These are phyloP conservation scores for Cyprinodon variegatus DNA, from an alignment of 2,113 vertebrate species.

Conservation along the genomic window DNA sequence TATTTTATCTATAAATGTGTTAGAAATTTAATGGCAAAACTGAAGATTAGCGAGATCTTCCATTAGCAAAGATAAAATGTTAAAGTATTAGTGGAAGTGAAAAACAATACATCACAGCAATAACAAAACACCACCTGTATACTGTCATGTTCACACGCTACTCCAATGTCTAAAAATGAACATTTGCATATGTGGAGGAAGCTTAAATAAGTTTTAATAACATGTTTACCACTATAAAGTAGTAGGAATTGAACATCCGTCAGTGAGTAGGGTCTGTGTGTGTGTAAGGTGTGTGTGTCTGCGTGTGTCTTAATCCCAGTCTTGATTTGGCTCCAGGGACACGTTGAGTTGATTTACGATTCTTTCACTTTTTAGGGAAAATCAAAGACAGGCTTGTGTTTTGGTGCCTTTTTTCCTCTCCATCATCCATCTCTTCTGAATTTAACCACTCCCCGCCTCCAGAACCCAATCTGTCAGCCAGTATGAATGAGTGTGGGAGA, in stretches of 20 bases:
- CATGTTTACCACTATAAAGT: neutral
- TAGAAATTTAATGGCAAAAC: too few species aligned
- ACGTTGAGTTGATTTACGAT: slow-evolving; percentile 55
- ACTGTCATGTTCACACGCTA: neutral
- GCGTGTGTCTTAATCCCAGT: slow-evolving; percentile 23
- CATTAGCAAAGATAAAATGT: neutral
- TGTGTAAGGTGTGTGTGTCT: neutral
- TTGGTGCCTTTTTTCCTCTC: slow-evolving; percentile 44
- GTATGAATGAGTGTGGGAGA: slow-evolving; percentile 56
- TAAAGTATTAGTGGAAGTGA: neutral
- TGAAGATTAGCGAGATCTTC: neutral
- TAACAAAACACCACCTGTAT: neutral
- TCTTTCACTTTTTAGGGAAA: slow-evolving; percentile 54
- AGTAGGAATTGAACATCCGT: slow-evolving; percentile 24
- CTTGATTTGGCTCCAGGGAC: slow-evolving; percentile 54
- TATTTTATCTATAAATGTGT: too few species aligned
- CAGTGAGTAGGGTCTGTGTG: neutral
- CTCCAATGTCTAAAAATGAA: slow-evolving; percentile 11
- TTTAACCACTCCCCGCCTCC: slow-evolving; percentile 50
- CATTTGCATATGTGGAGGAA: neutral
- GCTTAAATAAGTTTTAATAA: slow-evolving; percentile 17
- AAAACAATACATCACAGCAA: neutral
- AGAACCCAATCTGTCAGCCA: slow-evolving; percentile 56
- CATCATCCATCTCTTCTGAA: slow-evolving; percentile 52
- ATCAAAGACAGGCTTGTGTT: slow-evolving; percentile 59